Base-by-base conservation (phyloP, 1,140 invertebrate species). In the Papilio polytes region DNA sequence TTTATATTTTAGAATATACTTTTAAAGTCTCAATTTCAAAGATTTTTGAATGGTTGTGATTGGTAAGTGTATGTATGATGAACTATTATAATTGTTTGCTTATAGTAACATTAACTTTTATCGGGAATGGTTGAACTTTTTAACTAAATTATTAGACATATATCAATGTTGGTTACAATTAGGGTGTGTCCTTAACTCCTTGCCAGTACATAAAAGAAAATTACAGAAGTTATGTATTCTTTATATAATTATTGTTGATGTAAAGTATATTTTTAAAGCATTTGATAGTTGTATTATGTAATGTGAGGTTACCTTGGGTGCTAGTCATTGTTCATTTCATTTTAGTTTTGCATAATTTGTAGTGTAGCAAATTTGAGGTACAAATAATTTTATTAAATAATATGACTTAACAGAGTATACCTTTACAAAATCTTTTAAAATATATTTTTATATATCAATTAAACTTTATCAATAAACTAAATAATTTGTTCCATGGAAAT, bases 41-140 rank as follows among this genome's bases (percentile, higher is more conserved):
- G 88, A 89, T 89, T 89, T 91, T 88, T 90, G 88, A 26, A 91
- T 91, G 91, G 91, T 92, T 92, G 91, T 92, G 91, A 92, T 82
- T 88, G 86, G 81, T 70, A 85, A 70, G 31, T 31, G 3, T 84
- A 76, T 79, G 80, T 73, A 63, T 84, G 78, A 41, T 80, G 80
- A 77, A 63, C 79, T 44, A 74, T 77, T 51, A 59, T 44, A 10
- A 74, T 13, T 22, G 51, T 48, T 76, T 31, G 74, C 48, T 77
- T 53, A 31, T 36, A 56, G 22, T 26, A 76, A 22, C 22, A 18
- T 51, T 77, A 13, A 59, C 20, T 20, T 77, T n/a, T 41, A 36
- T 77, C 53, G 10, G 51, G 20, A 51, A 46, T 26, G 10, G 12
- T 44, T 74, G 22, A 13, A 76, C 31, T 70, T 70, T 31, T 70